These are phyloP conservation scores for Pseudoatta argentina DNA, from an alignment of 1,140 invertebrate genomes.

Conservation along the genomic window DNA sequence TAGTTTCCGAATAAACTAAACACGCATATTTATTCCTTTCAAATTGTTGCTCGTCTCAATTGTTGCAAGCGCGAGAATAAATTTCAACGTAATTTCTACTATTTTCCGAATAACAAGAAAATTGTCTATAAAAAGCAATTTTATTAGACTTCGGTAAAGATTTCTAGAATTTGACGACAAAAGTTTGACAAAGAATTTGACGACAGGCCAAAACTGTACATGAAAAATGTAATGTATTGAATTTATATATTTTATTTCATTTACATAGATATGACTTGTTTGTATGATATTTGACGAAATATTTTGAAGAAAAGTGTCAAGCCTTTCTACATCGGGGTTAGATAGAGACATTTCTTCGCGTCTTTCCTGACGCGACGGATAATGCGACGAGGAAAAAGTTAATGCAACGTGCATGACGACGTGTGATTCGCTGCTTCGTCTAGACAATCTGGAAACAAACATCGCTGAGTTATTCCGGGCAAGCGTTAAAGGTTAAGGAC, in stretches of 20 bases:
- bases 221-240: background rate
- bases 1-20: conserved; percentile 5
- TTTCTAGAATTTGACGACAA: background rate
- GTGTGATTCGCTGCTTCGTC: conserved; percentile 51
- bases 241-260: background rate
- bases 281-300: background rate
- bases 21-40: background rate
- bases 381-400: conserved; percentile 45
- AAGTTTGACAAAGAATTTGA: too few species aligned
- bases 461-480: conserved; percentile 60
- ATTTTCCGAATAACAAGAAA: background rate
- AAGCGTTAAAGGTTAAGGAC: conserved; percentile 74
- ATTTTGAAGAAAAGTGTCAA: background rate
- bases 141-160: background rate
- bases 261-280: background rate
- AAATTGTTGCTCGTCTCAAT: background rate
- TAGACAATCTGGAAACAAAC: conserved; percentile 68
- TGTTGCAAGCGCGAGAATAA: background rate
- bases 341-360: conserved; percentile 5
- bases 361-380: background rate
- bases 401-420: conserved; percentile 21
- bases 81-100: background rate
- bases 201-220: too few species aligned
- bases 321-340: background rate
- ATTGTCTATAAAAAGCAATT: background rate